phyloP scores from a whole-genome alignment of 2,888 invertebrate species.

The Catotricha subobsoleta region DNA sequence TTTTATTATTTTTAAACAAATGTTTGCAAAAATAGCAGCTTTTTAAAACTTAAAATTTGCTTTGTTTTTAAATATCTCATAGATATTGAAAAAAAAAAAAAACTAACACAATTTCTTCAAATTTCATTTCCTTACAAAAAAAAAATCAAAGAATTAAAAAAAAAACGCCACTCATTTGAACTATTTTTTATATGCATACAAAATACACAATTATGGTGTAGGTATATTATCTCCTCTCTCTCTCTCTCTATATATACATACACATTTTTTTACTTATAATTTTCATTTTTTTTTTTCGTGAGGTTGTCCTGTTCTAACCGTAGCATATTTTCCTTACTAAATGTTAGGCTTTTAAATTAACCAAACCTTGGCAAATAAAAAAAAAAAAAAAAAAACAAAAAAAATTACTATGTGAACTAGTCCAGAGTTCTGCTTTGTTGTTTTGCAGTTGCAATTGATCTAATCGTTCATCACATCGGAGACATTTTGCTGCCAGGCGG shows the following conservation, averaged over 20 bases:
- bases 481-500: conserved; percentile 58
- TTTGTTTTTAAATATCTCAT: background rate
- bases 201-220: too few relatives aligned
- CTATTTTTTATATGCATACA: too few relatives aligned
- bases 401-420: background rate
- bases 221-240: too few relatives aligned
- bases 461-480: conserved; percentile 98
- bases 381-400: background rate
- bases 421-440: conserved; percentile 16
- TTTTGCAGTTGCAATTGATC: conserved; percentile 97
- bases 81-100: too few relatives aligned
- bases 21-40: background rate
- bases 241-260: too few relatives aligned
- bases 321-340: background rate
- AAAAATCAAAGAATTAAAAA: too few relatives aligned
- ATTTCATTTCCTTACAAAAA: too few relatives aligned
- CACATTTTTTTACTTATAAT: background rate
- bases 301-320: background rate
- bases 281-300: background rate
- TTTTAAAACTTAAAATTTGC: background rate
- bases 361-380: background rate
- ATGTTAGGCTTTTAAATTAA: conserved; percentile 1
- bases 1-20: background rate
- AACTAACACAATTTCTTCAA: too few relatives aligned
- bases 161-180: too few relatives aligned